Base-by-base conservation (phyloP, 2,113 vertebrate genomes). In the Sylvia atricapilla region DNA sequence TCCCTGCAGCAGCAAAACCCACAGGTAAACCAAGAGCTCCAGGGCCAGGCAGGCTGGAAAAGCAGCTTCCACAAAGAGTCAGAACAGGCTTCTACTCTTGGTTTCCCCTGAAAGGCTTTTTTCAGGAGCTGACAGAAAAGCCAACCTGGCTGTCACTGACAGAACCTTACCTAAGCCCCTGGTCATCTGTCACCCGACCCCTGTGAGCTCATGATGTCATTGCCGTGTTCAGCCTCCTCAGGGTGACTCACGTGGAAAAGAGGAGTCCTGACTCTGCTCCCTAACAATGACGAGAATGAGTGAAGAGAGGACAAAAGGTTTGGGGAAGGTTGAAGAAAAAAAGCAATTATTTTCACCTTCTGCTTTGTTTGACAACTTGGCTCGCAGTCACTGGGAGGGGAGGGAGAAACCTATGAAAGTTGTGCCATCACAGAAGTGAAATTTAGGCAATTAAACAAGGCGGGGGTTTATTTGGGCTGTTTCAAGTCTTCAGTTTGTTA, bases 121-220 rank as follows among this genome's bases (percentile, higher is more conserved):
- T 47, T 63, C 94, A 73, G 73, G 68, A 91, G 93, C 46, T 91
- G 94, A 93, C 93, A 94, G 91, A 70, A 87, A 75, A 96, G 83
- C 64, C 81, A 87, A 30, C 1, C 15, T 21, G 76, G 49, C 44
- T 78, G 95, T 44, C 67, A 97, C 83, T 69, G 63, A 60, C 53
- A 74, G 43, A 83, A 70, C 90, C 83, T 75, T 23, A 70, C 60
- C 94, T 55, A 62, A 19, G 18, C 30, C 60, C 79, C 0, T 55
- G 59, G n/a, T 14, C 55, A 50, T 93, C 74, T 90, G 91, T 80
- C 88, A 93, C 23, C 73, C 1, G 43, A 96, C 44, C 95, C 72
- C 78, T 59, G 81, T 90, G 85, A 91, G 87, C 66, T 93, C 91
- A 43, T 92, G 97, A 97, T 80, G 95, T 97, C 97, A 97, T 58